Evolutionary conservation across 1,140 invertebrate genomes (phyloP).

Genomic region (Aphidius gifuensis): DNA sequence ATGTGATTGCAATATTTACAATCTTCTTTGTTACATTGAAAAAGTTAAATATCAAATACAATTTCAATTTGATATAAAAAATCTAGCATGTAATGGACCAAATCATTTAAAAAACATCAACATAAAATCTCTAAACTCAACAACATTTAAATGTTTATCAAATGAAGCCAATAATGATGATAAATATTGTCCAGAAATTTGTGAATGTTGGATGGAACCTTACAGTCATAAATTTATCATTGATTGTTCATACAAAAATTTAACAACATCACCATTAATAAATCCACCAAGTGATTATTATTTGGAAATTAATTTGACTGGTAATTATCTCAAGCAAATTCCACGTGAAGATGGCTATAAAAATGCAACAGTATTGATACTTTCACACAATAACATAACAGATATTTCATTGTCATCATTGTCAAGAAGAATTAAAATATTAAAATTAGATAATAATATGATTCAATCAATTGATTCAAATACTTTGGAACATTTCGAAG

Average conservation of each 20-base stretch:
- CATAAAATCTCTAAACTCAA: constrained; percentile 29
- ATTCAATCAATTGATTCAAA: constrained; percentile 46
- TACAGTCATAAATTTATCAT: constrained; percentile 51
- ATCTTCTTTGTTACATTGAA: constrained; percentile 56
- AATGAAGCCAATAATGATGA: constrained; percentile 26
- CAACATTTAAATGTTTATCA: constrained; percentile 29
- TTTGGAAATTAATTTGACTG: constrained; percentile 54
- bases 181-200: constrained; percentile 50
- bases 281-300: constrained; percentile 32
- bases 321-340: constrained; percentile 51
- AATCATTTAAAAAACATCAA: constrained; percentile 29
- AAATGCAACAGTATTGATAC: constrained; percentile 51
- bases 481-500: constrained; percentile 44
- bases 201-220: constrained; percentile 52
- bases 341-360: constrained; percentile 44
- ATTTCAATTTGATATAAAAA: constrained; percentile 44
- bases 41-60: constrained; percentile 38
- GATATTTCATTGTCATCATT: constrained; percentile 36
- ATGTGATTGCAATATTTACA: constrained; percentile 63
- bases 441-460: constrained; percentile 59
- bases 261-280: constrained; percentile 45
- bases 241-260: constrained; percentile 54
- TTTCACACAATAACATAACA: constrained; percentile 58
- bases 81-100: constrained; percentile 47
- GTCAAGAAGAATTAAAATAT: constrained; percentile 36